Conservation (phyloP, 2,113 vertebrate genomes). For the Dasyornis broadbenti region DNA sequence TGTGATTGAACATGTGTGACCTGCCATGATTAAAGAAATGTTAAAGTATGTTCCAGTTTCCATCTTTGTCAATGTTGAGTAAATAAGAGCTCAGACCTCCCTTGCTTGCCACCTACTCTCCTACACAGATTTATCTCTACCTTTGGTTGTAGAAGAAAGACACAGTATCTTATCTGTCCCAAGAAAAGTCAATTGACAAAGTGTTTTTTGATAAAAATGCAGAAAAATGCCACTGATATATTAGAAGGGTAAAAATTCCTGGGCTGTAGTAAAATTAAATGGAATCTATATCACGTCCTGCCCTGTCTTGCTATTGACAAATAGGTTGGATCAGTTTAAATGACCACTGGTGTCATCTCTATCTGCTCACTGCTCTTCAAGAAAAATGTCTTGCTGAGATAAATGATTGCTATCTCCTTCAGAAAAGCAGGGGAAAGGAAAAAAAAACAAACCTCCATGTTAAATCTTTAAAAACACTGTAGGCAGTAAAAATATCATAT, state of each 20-base stretch:
- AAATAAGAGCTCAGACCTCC: neutral
- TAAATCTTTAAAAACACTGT: neutral
- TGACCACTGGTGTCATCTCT: slow-evolving; percentile 6
- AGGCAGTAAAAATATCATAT: neutral
- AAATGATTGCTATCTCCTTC: slow-evolving; percentile 42
- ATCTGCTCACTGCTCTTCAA: slow-evolving; percentile 36
- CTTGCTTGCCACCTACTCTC: neutral
- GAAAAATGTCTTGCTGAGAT: slow-evolving; percentile 43
- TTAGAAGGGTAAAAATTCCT: slow-evolving; percentile 27
- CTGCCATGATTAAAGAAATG: neutral
- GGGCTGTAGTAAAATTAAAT: slow-evolving; percentile 49
- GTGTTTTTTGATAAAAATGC: slow-evolving; percentile 17
- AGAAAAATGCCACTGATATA: neutral
- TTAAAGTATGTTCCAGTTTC: neutral
- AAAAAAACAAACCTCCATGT: neutral
- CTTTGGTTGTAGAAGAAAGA: slow-evolving; percentile 7
- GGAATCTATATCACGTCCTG: slow-evolving; percentile 3
- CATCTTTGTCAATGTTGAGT: neutral
- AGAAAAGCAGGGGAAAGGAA: neutral
- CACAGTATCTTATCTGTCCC: neutral
- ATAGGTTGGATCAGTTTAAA: slow-evolving; percentile 48
- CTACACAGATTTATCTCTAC: neutral
- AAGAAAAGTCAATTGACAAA: slow-evolving; percentile 3
- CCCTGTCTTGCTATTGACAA: slow-evolving; percentile 24
- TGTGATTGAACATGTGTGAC: neutral